phyloP scores from a whole-genome alignment of 2,797 vertebrate genomes.

The Darevskia nairensis region DNA sequence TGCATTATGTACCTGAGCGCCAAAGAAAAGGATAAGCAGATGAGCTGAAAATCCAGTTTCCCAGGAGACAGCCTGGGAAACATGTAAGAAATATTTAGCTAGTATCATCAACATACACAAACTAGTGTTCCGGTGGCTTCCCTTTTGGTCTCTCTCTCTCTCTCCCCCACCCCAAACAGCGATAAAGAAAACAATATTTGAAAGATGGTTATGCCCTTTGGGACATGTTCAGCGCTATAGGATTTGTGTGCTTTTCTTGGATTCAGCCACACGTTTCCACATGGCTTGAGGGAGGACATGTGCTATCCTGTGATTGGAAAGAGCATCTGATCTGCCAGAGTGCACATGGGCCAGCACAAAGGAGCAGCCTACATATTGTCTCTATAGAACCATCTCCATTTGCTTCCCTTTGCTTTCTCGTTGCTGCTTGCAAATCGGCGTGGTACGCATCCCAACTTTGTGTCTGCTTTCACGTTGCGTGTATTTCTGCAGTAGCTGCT shows the following conservation, averaged over 20 bases:
- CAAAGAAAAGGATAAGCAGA: slow-evolving; percentile 50
- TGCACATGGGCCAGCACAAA: background rate
- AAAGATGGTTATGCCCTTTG: background rate
- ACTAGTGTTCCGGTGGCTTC: background rate
- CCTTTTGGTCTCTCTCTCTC: slow-evolving; percentile 13
- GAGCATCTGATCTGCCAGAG: slow-evolving; percentile 6
- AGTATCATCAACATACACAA: slow-evolving; percentile 8
- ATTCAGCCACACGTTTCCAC: background rate
- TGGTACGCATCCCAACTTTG: background rate
- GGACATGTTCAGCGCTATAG: slow-evolving; percentile 8
- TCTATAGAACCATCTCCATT: background rate
- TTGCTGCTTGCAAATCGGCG: background rate
- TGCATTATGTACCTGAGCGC: slow-evolving; percentile 38
- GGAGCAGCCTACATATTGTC: background rate
- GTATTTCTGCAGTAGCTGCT: background rate
- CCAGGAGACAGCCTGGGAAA: slow-evolving; percentile 62
- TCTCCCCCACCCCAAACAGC: background rate
- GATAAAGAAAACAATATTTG: slow-evolving; percentile 26
- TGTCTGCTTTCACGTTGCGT: no score
- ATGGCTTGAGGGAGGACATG: background rate
- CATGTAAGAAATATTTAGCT: slow-evolving; percentile 60
- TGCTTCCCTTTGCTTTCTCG: background rate
- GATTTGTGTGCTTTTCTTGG: background rate
- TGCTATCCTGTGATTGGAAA: slow-evolving; percentile 19
- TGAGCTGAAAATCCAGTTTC: slow-evolving; percentile 64